Evolutionary conservation across 2,797 vertebrate species (phyloP).

Genomic region (Labroides dimidiatus): DNA sequence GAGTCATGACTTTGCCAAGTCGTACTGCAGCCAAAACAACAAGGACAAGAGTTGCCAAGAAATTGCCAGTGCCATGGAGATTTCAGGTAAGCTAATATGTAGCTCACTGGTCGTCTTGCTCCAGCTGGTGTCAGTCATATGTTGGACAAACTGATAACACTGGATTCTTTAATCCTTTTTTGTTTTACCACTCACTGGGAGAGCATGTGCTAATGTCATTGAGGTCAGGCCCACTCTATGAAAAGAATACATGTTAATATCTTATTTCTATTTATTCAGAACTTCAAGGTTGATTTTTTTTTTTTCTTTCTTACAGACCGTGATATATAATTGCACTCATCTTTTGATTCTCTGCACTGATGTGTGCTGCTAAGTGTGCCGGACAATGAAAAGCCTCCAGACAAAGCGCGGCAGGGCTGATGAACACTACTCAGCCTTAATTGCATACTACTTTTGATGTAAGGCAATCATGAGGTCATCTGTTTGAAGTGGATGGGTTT

Average conservation of each 20-base stretch:
- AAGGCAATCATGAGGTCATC: conserved; percentile 82
- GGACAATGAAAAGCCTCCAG: conserved; percentile 82
- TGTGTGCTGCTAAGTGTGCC: conserved; percentile 75
- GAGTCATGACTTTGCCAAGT: too few species aligned
- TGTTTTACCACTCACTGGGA: background rate
- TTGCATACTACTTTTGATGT: conserved; percentile 84
- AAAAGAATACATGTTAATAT: conserved; percentile 14
- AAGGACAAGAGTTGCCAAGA: too few species aligned
- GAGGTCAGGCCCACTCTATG: conserved; percentile 1
- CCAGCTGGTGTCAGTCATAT: too few species aligned
- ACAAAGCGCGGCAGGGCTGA: conserved; percentile 72
- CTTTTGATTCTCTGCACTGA: conserved; percentile 72
- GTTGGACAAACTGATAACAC: background rate
- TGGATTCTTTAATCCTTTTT: background rate
- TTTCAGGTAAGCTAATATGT: too few species aligned
- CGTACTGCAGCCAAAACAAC: too few species aligned
- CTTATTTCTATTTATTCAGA: conserved; percentile 40
- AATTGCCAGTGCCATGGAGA: too few species aligned
- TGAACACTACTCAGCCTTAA: conserved; percentile 80
- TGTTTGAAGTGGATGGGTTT: conserved; percentile 81
- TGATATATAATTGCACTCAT: conserved; percentile 70
- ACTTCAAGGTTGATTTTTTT: conserved; percentile 43
- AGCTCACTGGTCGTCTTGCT: too few species aligned
- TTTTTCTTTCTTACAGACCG: conserved; percentile 15
- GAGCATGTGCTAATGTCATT: conserved; percentile 1